Base-by-base conservation (phyloP, 1,140 invertebrate genomes). In the Aporrectodea caliginosa region DNA sequence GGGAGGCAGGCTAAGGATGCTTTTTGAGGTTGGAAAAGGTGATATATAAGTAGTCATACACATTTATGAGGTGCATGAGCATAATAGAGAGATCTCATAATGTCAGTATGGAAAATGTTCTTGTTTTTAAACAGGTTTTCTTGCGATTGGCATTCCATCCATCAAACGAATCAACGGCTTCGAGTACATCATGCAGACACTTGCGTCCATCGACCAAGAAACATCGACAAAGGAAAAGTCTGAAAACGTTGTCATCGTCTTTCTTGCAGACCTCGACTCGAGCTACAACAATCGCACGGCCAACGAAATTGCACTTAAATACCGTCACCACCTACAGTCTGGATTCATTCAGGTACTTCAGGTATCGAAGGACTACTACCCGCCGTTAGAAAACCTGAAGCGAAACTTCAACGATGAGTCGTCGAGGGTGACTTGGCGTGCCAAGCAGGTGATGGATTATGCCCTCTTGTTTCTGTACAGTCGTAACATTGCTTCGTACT, bases 371-470 rank as follows among this genome's bases (percentile, higher is more conserved):
- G 75, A 82, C 33, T 83, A 85, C 69, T 88, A 88, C 77, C 86
- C 86, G 16, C 81, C 83, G 69, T 81, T 86, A 16, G 77, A 83
- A 43, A 77, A 83, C 58, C 82, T 86, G n/a, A 85, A 84, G 31
- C 79, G 82, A 71, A 88, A 85, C 29, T 86, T 84, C 76, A 84
- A 85, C 34, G 87, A 88, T 73, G 77, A 83, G 12, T 75, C 80
- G 27, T 81, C 84, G 16, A 82, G 87, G 70, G 84, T 86, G 0
- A 78, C 82, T 70, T 88, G 88, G 88, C 76, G 88, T 16, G 85
- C 87, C 16, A 88, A 88, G 83, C 88, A 88, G 82, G 87, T 87
- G 32, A 32, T 85, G 58, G 86, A 88, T 78, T 88, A 85, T 74
- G 85, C 85, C 1, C 85, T 85, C 71, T 74, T 88, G 33, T 86